These are phyloP conservation scores for Trissolcus japonicus DNA, from an alignment of 2,888 invertebrate species.

Conservation along the genomic window DNA sequence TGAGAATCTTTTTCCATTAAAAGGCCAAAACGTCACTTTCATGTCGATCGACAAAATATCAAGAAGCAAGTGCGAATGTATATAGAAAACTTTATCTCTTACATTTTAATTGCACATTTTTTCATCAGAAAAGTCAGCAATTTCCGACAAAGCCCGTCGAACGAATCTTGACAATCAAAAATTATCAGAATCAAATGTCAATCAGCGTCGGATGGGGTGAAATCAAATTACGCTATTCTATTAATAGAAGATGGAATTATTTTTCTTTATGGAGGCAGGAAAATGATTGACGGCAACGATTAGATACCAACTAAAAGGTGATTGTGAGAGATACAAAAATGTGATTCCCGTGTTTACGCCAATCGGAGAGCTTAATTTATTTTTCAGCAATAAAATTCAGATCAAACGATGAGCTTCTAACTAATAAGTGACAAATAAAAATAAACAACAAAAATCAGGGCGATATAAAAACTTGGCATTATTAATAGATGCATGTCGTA, in stretches of 20 bases:
- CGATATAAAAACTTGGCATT: constrained; percentile 11
- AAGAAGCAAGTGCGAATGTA: constrained; percentile 28
- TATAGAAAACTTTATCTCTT: not conserved
- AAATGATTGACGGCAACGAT: constrained; percentile 55
- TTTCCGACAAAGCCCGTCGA: too few relatives aligned
- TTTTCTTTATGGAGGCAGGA: constrained; percentile 28
- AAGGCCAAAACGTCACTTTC: constrained; percentile 48
- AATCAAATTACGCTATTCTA: constrained; percentile 41
- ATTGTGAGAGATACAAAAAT: constrained; percentile 25
- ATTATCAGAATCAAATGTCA: constrained; percentile 38
- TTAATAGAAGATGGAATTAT: constrained; percentile 42
- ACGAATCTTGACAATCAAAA: constrained; percentile 7
- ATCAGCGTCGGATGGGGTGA: constrained; percentile 44
- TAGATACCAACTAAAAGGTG: constrained; percentile 40
- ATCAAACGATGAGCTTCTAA: not conserved
- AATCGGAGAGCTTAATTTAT: constrained; percentile 27
- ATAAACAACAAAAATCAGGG: constrained; percentile 7
- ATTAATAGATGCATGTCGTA: constrained; percentile 37
- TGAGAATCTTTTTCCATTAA: constrained; percentile 56
- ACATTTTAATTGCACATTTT: not conserved
- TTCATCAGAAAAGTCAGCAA: not conserved
- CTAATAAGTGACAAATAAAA: constrained; percentile 3
- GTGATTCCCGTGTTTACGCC: constrained; percentile 53
- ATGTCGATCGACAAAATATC: constrained; percentile 52
- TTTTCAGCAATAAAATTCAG: not conserved